Evolutionary conservation across 2,888 invertebrate genomes (phyloP).

Genomic region (Brenthis hecate): DNA sequence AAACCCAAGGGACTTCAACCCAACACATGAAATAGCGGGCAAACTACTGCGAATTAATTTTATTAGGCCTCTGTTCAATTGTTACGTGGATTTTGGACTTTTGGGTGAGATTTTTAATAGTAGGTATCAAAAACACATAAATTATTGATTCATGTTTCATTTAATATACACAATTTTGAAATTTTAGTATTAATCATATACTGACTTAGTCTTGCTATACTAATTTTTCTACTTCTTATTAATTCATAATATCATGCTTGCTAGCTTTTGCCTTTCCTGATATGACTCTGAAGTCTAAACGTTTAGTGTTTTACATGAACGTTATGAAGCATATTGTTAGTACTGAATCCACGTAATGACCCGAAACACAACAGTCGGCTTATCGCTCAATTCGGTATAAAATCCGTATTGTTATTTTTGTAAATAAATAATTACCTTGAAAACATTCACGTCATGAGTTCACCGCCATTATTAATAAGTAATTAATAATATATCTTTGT

Average conservation of each 20-base stretch:
- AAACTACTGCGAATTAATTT: slow-evolving; percentile 36
- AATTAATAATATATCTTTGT: slow-evolving; percentile 26
- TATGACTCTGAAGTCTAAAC: not conserved
- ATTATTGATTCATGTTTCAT: no score
- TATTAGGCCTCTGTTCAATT: slow-evolving; percentile 68
- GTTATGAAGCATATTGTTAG: slow-evolving; percentile 6
- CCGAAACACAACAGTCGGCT: slow-evolving; percentile 64
- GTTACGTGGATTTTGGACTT: slow-evolving; percentile 65
- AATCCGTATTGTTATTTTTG: slow-evolving; percentile 54
- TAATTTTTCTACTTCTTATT: no score
- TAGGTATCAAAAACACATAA: not conserved
- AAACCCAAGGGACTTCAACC: slow-evolving; percentile 87
- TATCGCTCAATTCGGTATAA: slow-evolving; percentile 56
- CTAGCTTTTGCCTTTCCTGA: not conserved
- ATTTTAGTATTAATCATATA: no score
- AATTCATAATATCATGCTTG: not conserved
- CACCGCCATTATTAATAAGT: slow-evolving; percentile 42
- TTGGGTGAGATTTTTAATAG: not conserved
- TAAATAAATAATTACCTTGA: slow-evolving; percentile 66
- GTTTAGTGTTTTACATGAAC: slow-evolving; percentile 1
- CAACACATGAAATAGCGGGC: slow-evolving; percentile 65
- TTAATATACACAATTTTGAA: no score
- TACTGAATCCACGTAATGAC: slow-evolving; percentile 66
- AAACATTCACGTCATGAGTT: slow-evolving; percentile 49
- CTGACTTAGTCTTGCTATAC: no score